Conservation (phyloP, 2,888 invertebrate species). For the Acrobasis repandana region DNA sequence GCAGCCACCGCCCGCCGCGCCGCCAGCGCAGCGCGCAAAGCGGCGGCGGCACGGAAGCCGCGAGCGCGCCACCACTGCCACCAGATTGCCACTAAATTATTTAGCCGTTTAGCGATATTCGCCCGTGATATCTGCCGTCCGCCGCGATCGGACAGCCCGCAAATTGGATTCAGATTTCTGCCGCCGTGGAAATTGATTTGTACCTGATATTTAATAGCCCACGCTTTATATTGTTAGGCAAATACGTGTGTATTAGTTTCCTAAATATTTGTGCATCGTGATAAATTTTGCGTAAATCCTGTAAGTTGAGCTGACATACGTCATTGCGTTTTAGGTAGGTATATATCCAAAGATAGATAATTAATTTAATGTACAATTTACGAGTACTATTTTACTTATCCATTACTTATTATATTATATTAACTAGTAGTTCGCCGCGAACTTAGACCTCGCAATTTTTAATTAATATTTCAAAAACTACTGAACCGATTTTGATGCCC, state of each 20-base stretch:
- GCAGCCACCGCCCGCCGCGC: neutral
- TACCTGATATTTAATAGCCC: slow-evolving; percentile 75
- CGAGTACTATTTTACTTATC: too few relatives aligned
- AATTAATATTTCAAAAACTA: too few relatives aligned
- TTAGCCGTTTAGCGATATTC: slow-evolving; percentile 82
- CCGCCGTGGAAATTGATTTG: slow-evolving; percentile 77
- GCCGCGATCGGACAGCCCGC: slow-evolving; percentile 76
- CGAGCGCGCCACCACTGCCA: slow-evolving; percentile 50
- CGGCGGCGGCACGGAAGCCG: slow-evolving; percentile 41
- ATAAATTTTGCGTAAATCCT: neutral
- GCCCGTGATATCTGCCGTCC: slow-evolving; percentile 71
- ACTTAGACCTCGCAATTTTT: too few relatives aligned
- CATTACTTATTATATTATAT: too few relatives aligned
- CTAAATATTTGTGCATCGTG: slow-evolving; percentile 20
- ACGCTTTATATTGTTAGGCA: slow-evolving; percentile 51
- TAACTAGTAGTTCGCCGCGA: too few relatives aligned
- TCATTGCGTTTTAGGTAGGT: neutral
- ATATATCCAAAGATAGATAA: too few relatives aligned
- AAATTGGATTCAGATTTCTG: slow-evolving; percentile 82
- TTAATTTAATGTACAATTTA: too few relatives aligned
- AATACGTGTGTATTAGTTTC: slow-evolving; percentile 39
- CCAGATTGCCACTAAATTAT: slow-evolving; percentile 80
- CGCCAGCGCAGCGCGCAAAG: slow-evolving; percentile 1
- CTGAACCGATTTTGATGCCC: too few relatives aligned
- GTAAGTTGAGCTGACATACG: neutral